Evolutionary conservation across 2,888 invertebrate genomes (phyloP).

Genomic region (Agrochola lychnidis): DNA sequence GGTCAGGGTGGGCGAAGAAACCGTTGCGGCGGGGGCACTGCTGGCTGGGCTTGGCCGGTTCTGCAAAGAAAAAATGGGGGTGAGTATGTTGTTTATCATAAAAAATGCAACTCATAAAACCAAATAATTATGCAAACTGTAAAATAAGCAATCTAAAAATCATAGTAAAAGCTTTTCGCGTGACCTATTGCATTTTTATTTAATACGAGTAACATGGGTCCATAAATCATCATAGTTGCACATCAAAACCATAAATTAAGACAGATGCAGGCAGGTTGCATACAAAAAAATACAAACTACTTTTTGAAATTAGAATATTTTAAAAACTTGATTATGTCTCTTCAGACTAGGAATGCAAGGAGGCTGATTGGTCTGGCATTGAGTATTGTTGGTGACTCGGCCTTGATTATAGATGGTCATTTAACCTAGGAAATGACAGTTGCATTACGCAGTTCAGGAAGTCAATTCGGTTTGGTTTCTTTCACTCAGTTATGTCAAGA

Average conservation of each 20-base stretch:
- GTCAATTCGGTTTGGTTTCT: slow-evolving; percentile 67
- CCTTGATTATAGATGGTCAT: slow-evolving; percentile 59
- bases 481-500: slow-evolving; percentile 64
- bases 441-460: slow-evolving; percentile 67
- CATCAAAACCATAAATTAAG: slow-evolving; percentile 63
- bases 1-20: slow-evolving; percentile 97
- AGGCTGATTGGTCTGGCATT: slow-evolving; percentile 32
- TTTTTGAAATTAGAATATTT: slow-evolving; percentile 65
- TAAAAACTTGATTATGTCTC: slow-evolving; percentile 57
- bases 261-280: slow-evolving; percentile 58
- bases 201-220: slow-evolving; percentile 17
- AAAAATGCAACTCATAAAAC: slow-evolving; percentile 12
- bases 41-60: slow-evolving; percentile 93
- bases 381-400: slow-evolving; percentile 19
- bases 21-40: slow-evolving; percentile 96
- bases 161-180: slow-evolving; percentile 5
- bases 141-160: slow-evolving; percentile 36
- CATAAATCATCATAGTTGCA: slow-evolving; percentile 47
- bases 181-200: slow-evolving; percentile 58
- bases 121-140: slow-evolving; percentile 15
- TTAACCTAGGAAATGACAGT: slow-evolving; percentile 69
- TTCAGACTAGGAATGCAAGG: slow-evolving; percentile 65
- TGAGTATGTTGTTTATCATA: slow-evolving; percentile 16
- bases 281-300: slow-evolving; percentile 67
- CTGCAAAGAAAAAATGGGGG: slow-evolving; percentile 82